Conservation (phyloP, 1,140 invertebrate species). For the Triops cancriformis region DNA sequence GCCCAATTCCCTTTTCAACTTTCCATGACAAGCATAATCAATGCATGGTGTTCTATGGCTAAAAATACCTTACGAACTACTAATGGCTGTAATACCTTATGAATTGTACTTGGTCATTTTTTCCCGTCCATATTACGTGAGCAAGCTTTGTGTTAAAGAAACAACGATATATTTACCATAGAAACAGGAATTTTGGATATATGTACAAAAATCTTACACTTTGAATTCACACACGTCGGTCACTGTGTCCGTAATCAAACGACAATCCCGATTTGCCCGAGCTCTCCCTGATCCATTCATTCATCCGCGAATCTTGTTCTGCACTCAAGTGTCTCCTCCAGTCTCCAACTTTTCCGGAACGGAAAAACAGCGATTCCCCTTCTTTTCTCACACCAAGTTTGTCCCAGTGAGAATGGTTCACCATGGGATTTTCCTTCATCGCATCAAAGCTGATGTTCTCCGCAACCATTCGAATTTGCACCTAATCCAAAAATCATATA, state of each 20-base stretch:
- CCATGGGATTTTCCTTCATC: conserved; percentile 24
- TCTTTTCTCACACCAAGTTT: conserved; percentile 19
- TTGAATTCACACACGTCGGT: not conserved
- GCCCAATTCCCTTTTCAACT: no score
- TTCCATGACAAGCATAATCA: no score
- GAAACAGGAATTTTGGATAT: no score
- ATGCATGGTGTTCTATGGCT: no score
- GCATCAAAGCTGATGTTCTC: conserved; percentile 25
- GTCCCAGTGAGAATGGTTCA: conserved; percentile 25
- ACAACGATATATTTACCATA: no score
- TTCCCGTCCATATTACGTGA: no score
- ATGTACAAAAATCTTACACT: not conserved
- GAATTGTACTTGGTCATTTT: no score
- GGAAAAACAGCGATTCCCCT: conserved; percentile 22
- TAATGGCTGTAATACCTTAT: no score
- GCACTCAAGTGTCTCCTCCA: conserved; percentile 24
- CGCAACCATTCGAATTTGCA: conserved; percentile 1
- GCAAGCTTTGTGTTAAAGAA: no score
- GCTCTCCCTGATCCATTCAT: conserved; percentile 24
- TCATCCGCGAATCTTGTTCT: conserved; percentile 10
- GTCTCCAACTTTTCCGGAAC: conserved; percentile 25
- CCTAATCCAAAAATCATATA: no score
- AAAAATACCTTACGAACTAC: no score
- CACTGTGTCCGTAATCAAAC: conserved; percentile 14
- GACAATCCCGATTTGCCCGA: conserved; percentile 3